Conservation (phyloP, 2,888 invertebrate species). For the Oligia strigilis region DNA sequence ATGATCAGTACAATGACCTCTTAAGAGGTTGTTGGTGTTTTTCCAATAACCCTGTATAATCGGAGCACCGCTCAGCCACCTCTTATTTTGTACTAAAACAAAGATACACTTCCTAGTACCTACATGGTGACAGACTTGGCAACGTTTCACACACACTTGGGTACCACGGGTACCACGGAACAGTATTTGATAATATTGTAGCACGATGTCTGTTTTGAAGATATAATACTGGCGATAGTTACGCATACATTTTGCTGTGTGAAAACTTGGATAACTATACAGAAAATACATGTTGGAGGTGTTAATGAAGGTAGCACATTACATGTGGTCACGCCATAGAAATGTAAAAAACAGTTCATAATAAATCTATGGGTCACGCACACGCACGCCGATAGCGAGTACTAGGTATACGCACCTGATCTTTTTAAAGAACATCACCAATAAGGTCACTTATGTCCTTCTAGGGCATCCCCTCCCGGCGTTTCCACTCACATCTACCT, state of each 20-base stretch:
- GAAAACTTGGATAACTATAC: not conserved
- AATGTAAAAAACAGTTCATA: too few species aligned
- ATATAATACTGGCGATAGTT: not conserved
- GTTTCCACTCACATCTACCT: too few species aligned
- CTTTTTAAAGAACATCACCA: too few species aligned
- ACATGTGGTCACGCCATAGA: too few species aligned
- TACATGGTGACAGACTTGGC: not conserved
- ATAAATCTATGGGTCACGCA: too few species aligned
- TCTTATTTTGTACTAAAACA: not conserved
- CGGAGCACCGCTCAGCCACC: not conserved
- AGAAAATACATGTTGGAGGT: not conserved
- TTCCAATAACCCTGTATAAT: too few species aligned
- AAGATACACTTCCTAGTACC: not conserved
- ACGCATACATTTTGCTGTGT: not conserved
- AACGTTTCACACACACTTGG: conserved; percentile 3
- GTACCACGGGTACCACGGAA: conserved; percentile 8
- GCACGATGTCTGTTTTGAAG: conserved; percentile 27
- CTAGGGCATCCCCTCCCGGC: too few species aligned
- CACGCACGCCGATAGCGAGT: too few species aligned
- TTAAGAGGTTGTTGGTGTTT: too few species aligned
- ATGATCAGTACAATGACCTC: too few species aligned
- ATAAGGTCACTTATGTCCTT: too few species aligned
- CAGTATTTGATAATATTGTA: conserved; percentile 16
- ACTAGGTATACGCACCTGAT: too few species aligned
- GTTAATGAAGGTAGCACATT: not conserved